Evolutionary conservation across 2,888 invertebrate genomes (phyloP).

Genomic region (Erebia palarica): DNA sequence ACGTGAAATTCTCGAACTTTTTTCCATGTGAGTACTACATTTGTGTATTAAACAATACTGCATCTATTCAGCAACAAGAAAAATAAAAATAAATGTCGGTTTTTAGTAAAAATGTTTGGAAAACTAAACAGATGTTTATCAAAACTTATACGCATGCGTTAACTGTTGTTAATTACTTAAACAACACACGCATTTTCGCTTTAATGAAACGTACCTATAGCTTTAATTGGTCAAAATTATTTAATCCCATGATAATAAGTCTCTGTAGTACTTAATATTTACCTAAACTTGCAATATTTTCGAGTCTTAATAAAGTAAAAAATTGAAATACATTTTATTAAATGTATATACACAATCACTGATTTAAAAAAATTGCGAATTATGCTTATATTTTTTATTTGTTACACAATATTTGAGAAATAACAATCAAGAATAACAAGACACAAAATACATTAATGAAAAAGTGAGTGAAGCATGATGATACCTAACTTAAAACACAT

Average conservation of each 20-base stretch:
- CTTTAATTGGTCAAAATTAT: not conserved
- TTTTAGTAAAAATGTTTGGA: not conserved
- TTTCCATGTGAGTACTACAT: constrained; percentile 25
- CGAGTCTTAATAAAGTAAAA: too few species aligned
- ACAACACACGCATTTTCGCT: not conserved
- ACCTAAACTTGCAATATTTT: too few species aligned
- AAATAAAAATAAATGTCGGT: not conserved
- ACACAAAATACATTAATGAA: too few species aligned
- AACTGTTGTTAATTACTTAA: not conserved
- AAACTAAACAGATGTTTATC: constrained; percentile 12
- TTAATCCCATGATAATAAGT: not conserved
- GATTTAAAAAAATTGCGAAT: too few species aligned
- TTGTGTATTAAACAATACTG: not conserved
- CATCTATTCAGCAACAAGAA: not conserved
- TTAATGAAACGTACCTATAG: not conserved
- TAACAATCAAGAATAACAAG: too few species aligned
- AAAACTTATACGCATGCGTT: constrained; percentile 9
- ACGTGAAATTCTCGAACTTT: constrained; percentile 25
- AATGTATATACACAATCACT: too few species aligned
- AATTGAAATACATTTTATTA: too few species aligned
- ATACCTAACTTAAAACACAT: too few species aligned
- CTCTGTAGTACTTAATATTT: not conserved
- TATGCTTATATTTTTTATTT: too few species aligned
- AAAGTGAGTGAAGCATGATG: too few species aligned
- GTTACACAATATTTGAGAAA: too few species aligned